Percentiles rank a stretch among this genome's conserved stretches.
phyloP scores from a whole-genome alignment of 2,888 invertebrate genomes.

The Scaptodrosophila latifasciaeformis region DNA sequence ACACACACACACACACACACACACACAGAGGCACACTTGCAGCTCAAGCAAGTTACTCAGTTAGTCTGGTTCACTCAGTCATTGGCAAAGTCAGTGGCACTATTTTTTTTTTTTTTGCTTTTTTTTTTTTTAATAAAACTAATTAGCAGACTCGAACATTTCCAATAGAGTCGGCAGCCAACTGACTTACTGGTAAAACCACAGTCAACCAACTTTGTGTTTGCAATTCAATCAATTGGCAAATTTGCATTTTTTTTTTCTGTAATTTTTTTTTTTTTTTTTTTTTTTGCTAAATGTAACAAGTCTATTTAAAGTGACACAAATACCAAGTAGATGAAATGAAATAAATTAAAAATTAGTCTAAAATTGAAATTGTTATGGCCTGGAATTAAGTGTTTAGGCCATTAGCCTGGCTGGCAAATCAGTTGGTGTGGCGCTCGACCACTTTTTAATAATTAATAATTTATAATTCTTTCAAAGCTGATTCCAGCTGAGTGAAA shows the following conservation, averaged over 20 bases:
- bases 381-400: too few relatives aligned
- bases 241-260: slow-evolving; percentile 70
- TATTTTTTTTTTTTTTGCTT: not conserved
- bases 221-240: slow-evolving; percentile 65
- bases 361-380: too few relatives aligned
- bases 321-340: not conserved
- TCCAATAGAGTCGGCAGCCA: slow-evolving; percentile 18
- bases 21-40: not conserved
- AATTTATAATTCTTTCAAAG: slow-evolving; percentile 39
- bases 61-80: slow-evolving; percentile 25
- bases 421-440: not conserved
- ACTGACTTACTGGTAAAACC: too few relatives aligned
- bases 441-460: slow-evolving; percentile 58
- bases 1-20: slow-evolving; percentile 2
- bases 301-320: slow-evolving; percentile 38
- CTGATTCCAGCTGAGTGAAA: too few relatives aligned
- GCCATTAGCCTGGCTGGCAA: too few relatives aligned
- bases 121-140: slow-evolving; percentile 43
- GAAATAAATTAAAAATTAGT: slow-evolving; percentile 28
- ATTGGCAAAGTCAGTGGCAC: not conserved
- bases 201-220: slow-evolving; percentile 22
- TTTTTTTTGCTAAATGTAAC: slow-evolving; percentile 46
- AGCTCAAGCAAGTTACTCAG: slow-evolving; percentile 15
- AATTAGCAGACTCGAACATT: slow-evolving; percentile 47
- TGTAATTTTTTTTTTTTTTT: too few relatives aligned